These are phyloP conservation scores for Lytechinus variegatus DNA, from an alignment of 35 echinoderm and acorn worm genomes.

Conservation along the genomic window DNA sequence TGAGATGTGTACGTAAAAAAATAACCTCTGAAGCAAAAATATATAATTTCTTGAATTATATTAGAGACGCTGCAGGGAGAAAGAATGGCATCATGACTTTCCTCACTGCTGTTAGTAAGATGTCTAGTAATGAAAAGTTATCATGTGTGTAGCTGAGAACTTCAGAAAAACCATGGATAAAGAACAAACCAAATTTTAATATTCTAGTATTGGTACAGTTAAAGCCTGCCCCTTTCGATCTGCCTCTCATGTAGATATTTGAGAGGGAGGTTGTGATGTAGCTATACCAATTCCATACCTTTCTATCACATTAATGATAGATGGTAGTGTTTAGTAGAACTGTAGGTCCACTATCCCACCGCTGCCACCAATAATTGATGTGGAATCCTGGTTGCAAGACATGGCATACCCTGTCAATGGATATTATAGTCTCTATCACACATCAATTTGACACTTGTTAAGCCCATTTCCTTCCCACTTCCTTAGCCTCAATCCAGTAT, in stretches of 20 bases:
- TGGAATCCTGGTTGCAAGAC: background rate
- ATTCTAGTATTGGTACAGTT: no score
- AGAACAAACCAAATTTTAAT: no score
- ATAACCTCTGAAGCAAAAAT: background rate
- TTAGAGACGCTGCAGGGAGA: background rate
- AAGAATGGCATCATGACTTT: background rate
- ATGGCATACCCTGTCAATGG: conserved; percentile 21
- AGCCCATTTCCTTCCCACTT: conserved; percentile 28
- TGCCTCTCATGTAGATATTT: background rate
- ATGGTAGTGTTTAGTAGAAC: background rate
- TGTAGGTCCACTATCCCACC: background rate
- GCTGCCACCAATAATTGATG: conserved; percentile 19
- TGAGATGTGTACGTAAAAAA: background rate
- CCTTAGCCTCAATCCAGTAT: conserved; percentile 34
- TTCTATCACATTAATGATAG: background rate
- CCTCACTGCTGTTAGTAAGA: background rate
- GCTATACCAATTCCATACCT: background rate
- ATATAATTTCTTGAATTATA: background rate
- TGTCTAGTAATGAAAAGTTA: no score
- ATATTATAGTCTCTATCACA: conserved; percentile 33
- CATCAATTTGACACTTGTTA: conserved; percentile 57
- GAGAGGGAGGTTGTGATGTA: background rate
- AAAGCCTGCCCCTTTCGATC: no score
- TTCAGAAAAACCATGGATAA: no score
- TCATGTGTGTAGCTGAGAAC: no score